phyloP scores from a whole-genome alignment of 2,888 invertebrate species.

The Minunthozetes semirufus region DNA sequence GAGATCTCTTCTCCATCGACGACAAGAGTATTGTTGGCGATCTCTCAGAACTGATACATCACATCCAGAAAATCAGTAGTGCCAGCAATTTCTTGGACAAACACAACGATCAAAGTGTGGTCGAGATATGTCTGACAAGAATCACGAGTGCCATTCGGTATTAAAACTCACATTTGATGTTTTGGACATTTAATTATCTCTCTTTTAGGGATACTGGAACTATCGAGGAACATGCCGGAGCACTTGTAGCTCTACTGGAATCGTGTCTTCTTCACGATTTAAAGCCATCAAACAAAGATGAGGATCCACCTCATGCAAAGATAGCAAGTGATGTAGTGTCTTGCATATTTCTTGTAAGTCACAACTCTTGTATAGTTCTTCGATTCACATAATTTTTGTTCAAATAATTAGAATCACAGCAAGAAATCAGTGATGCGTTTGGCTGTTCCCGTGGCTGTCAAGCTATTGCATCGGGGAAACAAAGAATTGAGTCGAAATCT shows the following conservation, averaged over 20 bases:
- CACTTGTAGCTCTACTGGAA: conserved; percentile 74
- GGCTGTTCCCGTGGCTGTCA: conserved; percentile 81
- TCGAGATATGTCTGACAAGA: conserved; percentile 86
- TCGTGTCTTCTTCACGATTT: conserved; percentile 82
- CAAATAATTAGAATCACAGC: conserved; percentile 60
- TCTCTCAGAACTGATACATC: conserved; percentile 70
- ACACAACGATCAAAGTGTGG: conserved; percentile 86
- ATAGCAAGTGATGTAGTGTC: conserved; percentile 91
- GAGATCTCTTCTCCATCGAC: conserved; percentile 79
- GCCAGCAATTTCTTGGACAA: conserved; percentile 73
- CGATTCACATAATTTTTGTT: conserved; percentile 33
- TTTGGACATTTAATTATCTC: not conserved
- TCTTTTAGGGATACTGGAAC: conserved; percentile 66
- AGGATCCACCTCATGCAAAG: conserved; percentile 91
- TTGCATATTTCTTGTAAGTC: conserved; percentile 78
- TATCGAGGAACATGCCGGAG: conserved; percentile 74
- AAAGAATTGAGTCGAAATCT: conserved; percentile 79
- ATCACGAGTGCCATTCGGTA: conserved; percentile 79
- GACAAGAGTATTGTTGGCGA: conserved; percentile 79
- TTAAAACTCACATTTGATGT: not conserved
- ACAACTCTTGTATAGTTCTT: not conserved
- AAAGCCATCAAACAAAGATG: conserved; percentile 65
- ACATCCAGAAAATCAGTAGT: conserved; percentile 64
- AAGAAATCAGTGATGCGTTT: conserved; percentile 69
- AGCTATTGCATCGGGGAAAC: conserved; percentile 82